phyloP scores from a whole-genome alignment of 2,888 invertebrate genomes.

The Saturnia pavonia region DNA sequence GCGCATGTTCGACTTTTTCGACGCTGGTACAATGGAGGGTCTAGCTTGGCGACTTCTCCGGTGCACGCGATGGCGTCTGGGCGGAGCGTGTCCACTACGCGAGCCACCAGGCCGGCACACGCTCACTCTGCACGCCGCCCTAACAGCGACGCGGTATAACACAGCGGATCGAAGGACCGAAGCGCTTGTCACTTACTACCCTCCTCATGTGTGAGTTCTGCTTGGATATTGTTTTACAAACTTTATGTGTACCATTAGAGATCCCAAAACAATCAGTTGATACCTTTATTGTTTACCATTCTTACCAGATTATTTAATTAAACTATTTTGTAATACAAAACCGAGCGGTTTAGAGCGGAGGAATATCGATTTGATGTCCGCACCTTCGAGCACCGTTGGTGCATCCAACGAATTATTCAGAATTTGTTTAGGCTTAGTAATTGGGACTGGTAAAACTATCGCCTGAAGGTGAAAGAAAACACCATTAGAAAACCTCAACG shows the following conservation, averaged over 20 bases:
- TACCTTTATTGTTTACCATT: no score
- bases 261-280: background rate
- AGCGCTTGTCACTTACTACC: constrained; percentile 91
- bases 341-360: no score
- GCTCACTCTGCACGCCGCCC: constrained; percentile 85
- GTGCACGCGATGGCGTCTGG: constrained; percentile 82
- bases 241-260: background rate
- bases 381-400: no score
- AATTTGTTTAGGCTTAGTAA: no score
- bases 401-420: no score
- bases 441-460: no score
- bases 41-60: constrained; percentile 90
- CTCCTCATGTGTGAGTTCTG: constrained; percentile 90
- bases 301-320: no score
- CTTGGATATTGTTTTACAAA: no score
- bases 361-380: no score
- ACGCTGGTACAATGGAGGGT: constrained; percentile 95
- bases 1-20: constrained; percentile 96
- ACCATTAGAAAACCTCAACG: background rate
- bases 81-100: constrained; percentile 70
- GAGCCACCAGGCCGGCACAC: constrained; percentile 70
- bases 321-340: no score
- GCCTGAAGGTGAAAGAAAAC: no score
- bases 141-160: constrained; percentile 63
- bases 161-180: constrained; percentile 82